Evolutionary conservation across 1,140 invertebrate species (phyloP).

Genomic region (Wasmannia auropunctata): DNA sequence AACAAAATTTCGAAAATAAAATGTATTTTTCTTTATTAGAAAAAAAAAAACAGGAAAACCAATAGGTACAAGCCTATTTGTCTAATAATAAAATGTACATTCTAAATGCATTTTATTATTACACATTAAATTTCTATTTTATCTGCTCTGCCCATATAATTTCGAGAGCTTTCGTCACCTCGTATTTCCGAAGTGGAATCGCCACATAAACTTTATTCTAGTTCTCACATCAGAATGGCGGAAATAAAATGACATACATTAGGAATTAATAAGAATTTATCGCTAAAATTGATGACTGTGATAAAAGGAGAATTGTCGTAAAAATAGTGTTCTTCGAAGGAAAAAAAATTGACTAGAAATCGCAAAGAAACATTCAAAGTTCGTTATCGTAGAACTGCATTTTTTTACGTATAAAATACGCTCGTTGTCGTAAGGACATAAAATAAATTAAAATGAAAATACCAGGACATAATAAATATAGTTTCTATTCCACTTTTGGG

Average conservation of each 20-base stretch:
- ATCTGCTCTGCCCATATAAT: neutral
- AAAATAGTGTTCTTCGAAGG: no score
- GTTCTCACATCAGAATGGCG: neutral
- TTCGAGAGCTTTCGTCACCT: neutral
- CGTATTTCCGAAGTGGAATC: neutral
- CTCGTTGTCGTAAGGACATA: neutral
- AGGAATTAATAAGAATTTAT: neutral
- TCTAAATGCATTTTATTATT: neutral
- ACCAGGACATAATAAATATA: constrained; percentile 16
- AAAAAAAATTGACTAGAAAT: neutral
- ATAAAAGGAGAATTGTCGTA: neutral
- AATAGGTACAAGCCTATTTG: no score
- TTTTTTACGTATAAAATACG: neutral
- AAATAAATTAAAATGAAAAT: no score
- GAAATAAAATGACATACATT: neutral
- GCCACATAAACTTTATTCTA: neutral
- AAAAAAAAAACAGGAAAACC: no score
- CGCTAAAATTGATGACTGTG: neutral
- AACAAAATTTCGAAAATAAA: no score
- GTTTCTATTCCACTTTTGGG: neutral
- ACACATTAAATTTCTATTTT: neutral
- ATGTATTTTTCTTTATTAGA: no score
- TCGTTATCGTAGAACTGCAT: neutral
- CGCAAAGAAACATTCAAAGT: neutral
- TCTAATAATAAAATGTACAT: no score